These are phyloP conservation scores for Leptonema lineaticorne DNA, from an alignment of 1,140 invertebrate species.

Conservation along the genomic window DNA sequence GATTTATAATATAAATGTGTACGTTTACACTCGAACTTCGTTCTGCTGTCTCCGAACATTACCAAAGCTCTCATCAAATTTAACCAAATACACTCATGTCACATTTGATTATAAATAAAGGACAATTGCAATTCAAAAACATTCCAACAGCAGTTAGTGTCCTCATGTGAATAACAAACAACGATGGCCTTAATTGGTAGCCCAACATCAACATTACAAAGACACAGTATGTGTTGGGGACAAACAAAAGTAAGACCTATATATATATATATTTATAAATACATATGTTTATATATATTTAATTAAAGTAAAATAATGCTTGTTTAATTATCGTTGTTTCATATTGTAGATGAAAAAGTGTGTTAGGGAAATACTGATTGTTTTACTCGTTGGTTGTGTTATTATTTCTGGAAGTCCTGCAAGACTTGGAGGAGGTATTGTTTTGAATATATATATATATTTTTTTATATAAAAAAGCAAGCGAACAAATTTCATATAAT, in stretches of 20 bases:
- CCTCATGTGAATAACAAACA: constrained; percentile 14
- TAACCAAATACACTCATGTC: constrained; percentile 27
- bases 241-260: constrained; percentile 15
- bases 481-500: background rate
- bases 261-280: background rate
- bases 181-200: constrained; percentile 21
- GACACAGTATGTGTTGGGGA: constrained; percentile 8
- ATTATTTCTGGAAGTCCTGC: background rate
- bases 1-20: background rate
- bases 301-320: background rate
- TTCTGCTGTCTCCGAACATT: background rate
- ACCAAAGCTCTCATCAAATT: background rate
- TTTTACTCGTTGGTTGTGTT: background rate
- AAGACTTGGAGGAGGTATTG: constrained; percentile 7
- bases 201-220: background rate
- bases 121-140: constrained; percentile 27
- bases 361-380: background rate
- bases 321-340: background rate
- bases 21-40: too few species aligned
- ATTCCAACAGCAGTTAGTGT: constrained; percentile 18
- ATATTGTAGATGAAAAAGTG: background rate
- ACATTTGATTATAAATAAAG: constrained; percentile 32
- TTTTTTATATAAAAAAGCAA: background rate
- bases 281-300: background rate
- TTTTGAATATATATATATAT: background rate